Base-by-base conservation (phyloP, 2,888 invertebrate species). In the Dastarcus helophoroides region DNA sequence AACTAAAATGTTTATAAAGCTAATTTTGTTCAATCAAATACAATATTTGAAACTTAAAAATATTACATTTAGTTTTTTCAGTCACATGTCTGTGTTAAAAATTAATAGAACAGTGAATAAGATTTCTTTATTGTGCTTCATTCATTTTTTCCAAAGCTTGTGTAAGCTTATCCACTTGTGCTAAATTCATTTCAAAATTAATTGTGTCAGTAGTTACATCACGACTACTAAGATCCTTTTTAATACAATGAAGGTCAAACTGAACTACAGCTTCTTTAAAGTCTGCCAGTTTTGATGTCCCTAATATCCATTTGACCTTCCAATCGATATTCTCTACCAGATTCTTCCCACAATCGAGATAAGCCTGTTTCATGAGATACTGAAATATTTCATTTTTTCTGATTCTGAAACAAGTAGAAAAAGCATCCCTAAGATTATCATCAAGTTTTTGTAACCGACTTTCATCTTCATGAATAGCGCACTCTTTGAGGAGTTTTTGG, bases 301-400 rank as follows among this genome's bases (percentile, higher is more conserved):
- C 70, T 51, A 69, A 58, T 14, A 69, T 46, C 54, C 67, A 62
- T 58, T 65, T 67, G 16, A 70, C 39, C 50, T 63, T 64, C 68
- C 69, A 70, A 45, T 70, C 68, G 37, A 66, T 61, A 38, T 64
- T 64, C 21, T 56, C 53, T 7, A 69, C 50, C 2, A 66, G 53
- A 19, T 56, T 44, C 27, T 53, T 38, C 17, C 53, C 51, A 32
- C 43, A 53, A 37, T 54, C 57, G 1, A 62, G 50, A 21, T 60
- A 37, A 32, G 42, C 40, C 15, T 51, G 48, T 31, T 47, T 52
- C 3, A 52, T 39, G 22, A 59, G 33, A 12, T 40, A 36, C 32
- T 53, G 46, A 22, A 44, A 41, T 31, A 62, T 56, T 29, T 59
- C 57, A 10, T 46, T 35, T 39, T 51, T 56, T 14, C 61, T 40